Conservation (phyloP, 2,888 invertebrate species). For the Sericinus montela region DNA sequence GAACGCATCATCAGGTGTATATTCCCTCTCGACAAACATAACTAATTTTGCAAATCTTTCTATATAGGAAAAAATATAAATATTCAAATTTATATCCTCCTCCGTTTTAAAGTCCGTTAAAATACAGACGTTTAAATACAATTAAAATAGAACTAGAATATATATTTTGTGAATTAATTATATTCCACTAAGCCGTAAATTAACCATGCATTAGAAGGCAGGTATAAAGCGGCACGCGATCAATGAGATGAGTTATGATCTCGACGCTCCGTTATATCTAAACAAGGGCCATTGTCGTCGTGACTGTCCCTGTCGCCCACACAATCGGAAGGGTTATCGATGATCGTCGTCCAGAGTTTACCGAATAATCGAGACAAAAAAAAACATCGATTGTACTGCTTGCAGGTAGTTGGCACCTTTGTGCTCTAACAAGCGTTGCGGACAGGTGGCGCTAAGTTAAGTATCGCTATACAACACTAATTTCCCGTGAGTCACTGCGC, state of each 20-base stretch:
- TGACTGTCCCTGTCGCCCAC: conserved; percentile 54
- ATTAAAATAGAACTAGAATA: too few relatives aligned
- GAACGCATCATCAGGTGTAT: too few relatives aligned
- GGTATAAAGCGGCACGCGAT: conserved; percentile 47
- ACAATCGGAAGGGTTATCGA: conserved; percentile 55
- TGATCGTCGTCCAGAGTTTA: conserved; percentile 37
- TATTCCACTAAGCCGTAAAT: too few relatives aligned
- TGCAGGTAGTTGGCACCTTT: conserved; percentile 61
- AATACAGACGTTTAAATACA: too few relatives aligned
- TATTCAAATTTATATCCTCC: too few relatives aligned
- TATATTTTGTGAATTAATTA: too few relatives aligned
- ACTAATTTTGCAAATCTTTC: too few relatives aligned
- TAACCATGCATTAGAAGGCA: neutral
- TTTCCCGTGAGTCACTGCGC: conserved; percentile 26
- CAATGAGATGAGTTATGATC: conserved; percentile 55
- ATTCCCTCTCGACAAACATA: too few relatives aligned
- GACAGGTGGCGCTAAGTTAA: conserved; percentile 57
- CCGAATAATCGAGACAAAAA: conserved; percentile 22
- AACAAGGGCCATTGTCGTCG: conserved; percentile 56
- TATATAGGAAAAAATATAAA: too few relatives aligned
- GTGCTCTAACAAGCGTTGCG: conserved; percentile 58
- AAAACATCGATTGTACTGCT: conserved; percentile 31
- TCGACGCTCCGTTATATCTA: conserved; percentile 40
- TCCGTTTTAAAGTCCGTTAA: too few relatives aligned
- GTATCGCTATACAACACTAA: conserved; percentile 27